phyloP scores from a whole-genome alignment of 2,113 vertebrate species.

The Pedionomus torquatus region DNA sequence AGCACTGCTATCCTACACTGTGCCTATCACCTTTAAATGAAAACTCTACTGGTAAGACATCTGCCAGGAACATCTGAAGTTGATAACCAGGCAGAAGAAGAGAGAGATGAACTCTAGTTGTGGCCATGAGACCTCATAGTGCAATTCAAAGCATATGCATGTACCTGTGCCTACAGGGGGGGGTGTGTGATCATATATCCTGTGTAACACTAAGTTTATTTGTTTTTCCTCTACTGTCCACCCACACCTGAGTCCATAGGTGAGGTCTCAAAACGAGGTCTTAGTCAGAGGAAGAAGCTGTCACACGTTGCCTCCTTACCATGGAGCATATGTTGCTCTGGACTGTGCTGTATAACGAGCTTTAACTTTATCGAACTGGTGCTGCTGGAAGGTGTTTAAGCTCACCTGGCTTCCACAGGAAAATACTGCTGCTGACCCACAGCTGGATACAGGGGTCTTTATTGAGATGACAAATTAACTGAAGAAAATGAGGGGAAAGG shows the following conservation, averaged over 20 bases:
- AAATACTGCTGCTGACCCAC: neutral
- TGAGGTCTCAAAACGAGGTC: neutral
- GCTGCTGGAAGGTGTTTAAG: neutral
- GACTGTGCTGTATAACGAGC: neutral
- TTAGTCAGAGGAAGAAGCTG: neutral
- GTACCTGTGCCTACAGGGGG: neutral
- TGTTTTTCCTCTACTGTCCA: neutral
- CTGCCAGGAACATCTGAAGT: neutral
- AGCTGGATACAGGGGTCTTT: neutral
- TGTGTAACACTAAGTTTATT: fast-evolving
- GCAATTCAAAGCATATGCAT: neutral
- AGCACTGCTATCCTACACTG: neutral
- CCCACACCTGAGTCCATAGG: neutral
- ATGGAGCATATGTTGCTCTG: neutral
- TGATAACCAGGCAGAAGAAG: neutral
- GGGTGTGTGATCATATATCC: fast-evolving
- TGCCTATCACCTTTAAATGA: neutral
- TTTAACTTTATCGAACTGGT: neutral
- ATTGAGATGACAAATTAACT: neutral
- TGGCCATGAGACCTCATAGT: neutral
- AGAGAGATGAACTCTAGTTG: neutral
- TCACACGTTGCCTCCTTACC: neutral
- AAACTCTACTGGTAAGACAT: neutral
- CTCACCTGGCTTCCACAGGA: neutral
- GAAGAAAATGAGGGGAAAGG: neutral